Base-by-base conservation (phyloP, 2,797 vertebrate genomes). In the Podarcis siculus region DNA sequence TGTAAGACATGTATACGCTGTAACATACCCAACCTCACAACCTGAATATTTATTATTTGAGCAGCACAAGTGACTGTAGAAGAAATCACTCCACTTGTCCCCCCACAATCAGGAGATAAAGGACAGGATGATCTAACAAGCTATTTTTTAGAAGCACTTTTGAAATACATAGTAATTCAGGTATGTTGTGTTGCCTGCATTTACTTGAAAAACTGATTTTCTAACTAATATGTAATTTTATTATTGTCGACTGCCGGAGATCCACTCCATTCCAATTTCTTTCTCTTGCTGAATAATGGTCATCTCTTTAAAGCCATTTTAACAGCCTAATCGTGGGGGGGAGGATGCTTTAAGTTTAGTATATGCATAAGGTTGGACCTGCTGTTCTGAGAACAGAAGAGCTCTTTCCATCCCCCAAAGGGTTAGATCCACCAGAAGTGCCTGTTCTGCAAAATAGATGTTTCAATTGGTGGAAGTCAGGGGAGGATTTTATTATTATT, bases 161-260 rank as follows among this genome's bases (percentile, higher is more conserved):
- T 99, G 95, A 99, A 99, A 97, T 99, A 99, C 94, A 99, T 99
- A 97, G 99, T 99, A 97, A 99, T 99, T 98, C 99, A 99, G 99
- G 99, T 99, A 98, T 93, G 95, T 96, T 93, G 90, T 91, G 0
- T 76, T 55, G 80, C 87, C 91, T 95, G 81, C 58, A 90, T n/a
- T 83, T 69, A 37, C 3, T 72, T 30, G 25, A 10, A 71, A 30
- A 80, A 88, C 66, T 69, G 25, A 2, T 78, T 85, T 77, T 45
- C n/a, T 35, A 32, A 39, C 13, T 35, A 64, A 64, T 9, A 85
- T 37, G 30, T 77, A 32, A 82, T 82, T 42, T n/a, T 71, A 45
- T 27, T 69, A 61, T 30, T 82, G 15, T 9, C 64, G 58, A 58
- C 10, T 49, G 12, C 7, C 5, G 30, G 30, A 75, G n/a, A 73